Base-by-base conservation (phyloP, 2,888 invertebrate genomes). In the Drosophila borborema region DNA sequence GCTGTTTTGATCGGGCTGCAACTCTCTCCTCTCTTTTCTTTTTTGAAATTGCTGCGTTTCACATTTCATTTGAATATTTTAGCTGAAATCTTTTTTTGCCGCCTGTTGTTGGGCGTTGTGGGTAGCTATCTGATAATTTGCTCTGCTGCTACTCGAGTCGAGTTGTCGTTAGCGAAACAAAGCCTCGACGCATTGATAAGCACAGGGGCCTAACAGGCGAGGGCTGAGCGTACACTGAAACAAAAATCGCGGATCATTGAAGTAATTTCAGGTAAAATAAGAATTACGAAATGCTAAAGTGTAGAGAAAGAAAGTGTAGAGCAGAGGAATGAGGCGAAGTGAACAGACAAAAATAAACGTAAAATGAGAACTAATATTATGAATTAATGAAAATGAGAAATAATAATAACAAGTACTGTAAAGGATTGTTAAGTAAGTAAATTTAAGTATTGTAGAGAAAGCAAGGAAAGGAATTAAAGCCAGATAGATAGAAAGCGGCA, bases 1-100 rank as follows among this genome's bases (percentile, higher is more conserved):
- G 45, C 40, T 36, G 45, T 34, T 45, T 20, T 34, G 55, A 54
- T 16, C 40, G 40, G 16, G 40, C 38, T 20, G 5, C 23, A 12
- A 12, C 40, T 23, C 40, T n/a, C 18, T 14, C 43, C 3, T 14
- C 54, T 5, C 54, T 36, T 16, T 40, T 20, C 38, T 41, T 23
- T 31, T 31, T 48, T 58, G 48, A 84, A 84, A 89, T 86, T 77
- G 87, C 89, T 75, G 80, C 86, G 89, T 86, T 88, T 90, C 86
- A 90, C 89, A 89, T 86, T 87, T 86, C 86, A 87, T 90, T 87
- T 87, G 87, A 90, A 87, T 90, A 87, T 87, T 87, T 90, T 88
- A 84, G 75, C 76, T 64, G 64, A 76, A 80, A 68, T 71, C 41
- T 64, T 81, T 80, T 51, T 16, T 40, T 23, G n/a, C 38, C n/a